A percentile compares a stretch with the other conserved stretches of the same genome.
Evolutionary conservation across 2,888 invertebrate genomes (phyloP).

Genomic region (Cataglyphis rosenhaueri): DNA sequence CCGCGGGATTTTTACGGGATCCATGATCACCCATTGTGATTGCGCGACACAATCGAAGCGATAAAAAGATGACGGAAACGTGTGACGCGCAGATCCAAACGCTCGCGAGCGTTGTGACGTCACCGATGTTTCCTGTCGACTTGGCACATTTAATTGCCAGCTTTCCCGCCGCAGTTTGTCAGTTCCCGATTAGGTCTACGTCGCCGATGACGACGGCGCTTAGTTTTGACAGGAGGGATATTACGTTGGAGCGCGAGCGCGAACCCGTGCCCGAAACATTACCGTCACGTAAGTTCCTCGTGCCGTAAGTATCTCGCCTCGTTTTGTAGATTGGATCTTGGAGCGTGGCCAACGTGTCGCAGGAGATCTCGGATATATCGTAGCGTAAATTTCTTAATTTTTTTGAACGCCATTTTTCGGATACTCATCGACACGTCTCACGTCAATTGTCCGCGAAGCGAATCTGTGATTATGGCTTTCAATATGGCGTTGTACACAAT

Average conservation of each 20-base stretch:
- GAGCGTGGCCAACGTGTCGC: slow-evolving; percentile 47
- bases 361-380: slow-evolving; percentile 12
- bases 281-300: slow-evolving; percentile 7
- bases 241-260: neutral
- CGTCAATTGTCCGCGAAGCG: neutral
- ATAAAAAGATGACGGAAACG: slow-evolving; percentile 29
- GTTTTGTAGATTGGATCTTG: slow-evolving; percentile 48
- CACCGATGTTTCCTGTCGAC: slow-evolving; percentile 4
- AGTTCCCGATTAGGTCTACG: neutral
- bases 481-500: neutral
- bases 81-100: slow-evolving; percentile 2
- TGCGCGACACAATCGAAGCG: slow-evolving; percentile 23
- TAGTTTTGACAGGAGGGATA: neutral
- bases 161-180: neutral
- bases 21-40: slow-evolving; percentile 27
- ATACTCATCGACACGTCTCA: neutral
- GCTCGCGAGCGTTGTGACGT: slow-evolving; percentile 18
- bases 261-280: neutral
- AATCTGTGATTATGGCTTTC: neutral
- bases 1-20: slow-evolving; percentile 25
- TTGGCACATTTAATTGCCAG: slow-evolving; percentile 32
- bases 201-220: neutral
- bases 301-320: slow-evolving; percentile 4
- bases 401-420: slow-evolving; percentile 16
- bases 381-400: slow-evolving; percentile 39